These are phyloP conservation scores for Gorsachius goisagi DNA, from an alignment of 2,113 vertebrate species.

Conservation along the genomic window DNA sequence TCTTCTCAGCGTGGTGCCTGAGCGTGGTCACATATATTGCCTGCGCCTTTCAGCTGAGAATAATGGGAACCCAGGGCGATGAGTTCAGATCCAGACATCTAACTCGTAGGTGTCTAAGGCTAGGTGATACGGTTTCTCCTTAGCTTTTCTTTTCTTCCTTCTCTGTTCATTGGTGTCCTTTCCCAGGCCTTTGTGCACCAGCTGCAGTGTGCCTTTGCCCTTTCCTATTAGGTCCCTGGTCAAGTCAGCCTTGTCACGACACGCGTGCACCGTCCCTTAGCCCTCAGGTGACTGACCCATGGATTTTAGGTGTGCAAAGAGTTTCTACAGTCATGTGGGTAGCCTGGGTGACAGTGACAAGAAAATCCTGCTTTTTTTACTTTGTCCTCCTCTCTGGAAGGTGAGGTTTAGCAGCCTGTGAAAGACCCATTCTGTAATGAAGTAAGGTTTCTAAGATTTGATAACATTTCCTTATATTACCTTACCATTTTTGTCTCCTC, in stretches of 20 bases:
- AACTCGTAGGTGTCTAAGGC: background rate
- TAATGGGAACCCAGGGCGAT: background rate
- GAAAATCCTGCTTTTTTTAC: background rate
- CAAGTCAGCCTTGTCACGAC: background rate
- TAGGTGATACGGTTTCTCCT: background rate
- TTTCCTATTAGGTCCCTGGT: background rate
- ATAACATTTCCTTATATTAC: background rate
- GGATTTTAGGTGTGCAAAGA: background rate
- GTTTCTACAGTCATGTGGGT: background rate
- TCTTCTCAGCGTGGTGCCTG: background rate
- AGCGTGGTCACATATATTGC: fast-evolving
- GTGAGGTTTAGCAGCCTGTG: background rate
- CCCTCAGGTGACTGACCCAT: background rate
- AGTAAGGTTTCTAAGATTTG: background rate
- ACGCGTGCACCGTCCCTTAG: fast-evolving
- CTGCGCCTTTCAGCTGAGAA: background rate
- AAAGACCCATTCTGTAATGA: background rate
- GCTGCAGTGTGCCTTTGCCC: background rate
- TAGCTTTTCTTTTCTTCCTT: background rate
- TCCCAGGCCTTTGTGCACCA: background rate
- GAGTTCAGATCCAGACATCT: background rate
- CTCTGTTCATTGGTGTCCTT: background rate
- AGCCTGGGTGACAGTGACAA: background rate
- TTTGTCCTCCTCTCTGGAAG: background rate
- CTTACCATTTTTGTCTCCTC: background rate